Conservation (phyloP, 2,888 invertebrate species). For the Rhyacophila evoluta region DNA sequence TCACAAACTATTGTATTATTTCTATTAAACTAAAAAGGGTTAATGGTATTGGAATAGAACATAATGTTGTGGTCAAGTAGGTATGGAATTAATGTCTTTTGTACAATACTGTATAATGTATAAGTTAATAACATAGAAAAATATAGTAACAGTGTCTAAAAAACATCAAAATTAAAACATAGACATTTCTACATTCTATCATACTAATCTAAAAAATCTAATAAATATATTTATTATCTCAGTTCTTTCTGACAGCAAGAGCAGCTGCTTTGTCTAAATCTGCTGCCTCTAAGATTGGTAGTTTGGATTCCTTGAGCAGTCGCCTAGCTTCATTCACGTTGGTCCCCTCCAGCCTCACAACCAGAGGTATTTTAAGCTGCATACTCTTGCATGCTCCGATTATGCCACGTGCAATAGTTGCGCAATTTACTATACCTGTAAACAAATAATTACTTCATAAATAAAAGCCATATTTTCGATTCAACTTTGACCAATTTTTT, state of each 20-base stretch:
- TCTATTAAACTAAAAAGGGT: too few relatives aligned
- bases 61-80: background rate
- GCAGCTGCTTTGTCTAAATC: slow-evolving; percentile 94
- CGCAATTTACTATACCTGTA: slow-evolving; percentile 96
- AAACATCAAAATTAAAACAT: background rate
- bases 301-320: slow-evolving; percentile 84
- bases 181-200: background rate
- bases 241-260: slow-evolving; percentile 75
- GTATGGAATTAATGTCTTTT: background rate
- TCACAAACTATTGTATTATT: too few relatives aligned
- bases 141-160: background rate
- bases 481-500: too few relatives aligned
- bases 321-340: slow-evolving; percentile 87
- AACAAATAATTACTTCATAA: too few relatives aligned
- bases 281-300: slow-evolving; percentile 84
- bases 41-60: background rate
- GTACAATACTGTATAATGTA: background rate
- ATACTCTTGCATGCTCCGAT: slow-evolving; percentile 87
- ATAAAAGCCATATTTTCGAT: too few relatives aligned
- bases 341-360: slow-evolving; percentile 96
- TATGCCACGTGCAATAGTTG: slow-evolving; percentile 95
- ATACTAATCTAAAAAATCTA: background rate
- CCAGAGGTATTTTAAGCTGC: slow-evolving; percentile 85
- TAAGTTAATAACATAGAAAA: background rate
- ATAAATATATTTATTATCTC: background rate